A percentile compares a stretch with the other conserved stretches of the same genome.
phyloP scores from a whole-genome alignment of 2,797 vertebrate species.

The Morus bassanus region DNA sequence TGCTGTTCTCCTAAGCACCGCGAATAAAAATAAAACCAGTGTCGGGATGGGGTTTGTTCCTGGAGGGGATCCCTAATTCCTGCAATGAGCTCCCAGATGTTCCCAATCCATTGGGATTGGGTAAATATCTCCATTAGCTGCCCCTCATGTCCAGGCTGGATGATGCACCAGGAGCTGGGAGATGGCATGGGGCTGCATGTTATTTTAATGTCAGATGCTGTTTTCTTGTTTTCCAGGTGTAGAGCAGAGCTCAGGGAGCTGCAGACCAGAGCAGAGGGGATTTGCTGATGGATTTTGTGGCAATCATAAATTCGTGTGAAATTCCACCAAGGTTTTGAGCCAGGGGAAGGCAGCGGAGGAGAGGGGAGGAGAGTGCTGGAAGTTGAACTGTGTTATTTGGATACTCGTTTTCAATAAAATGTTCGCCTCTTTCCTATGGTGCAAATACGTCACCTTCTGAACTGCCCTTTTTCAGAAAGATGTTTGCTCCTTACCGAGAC shows the following conservation, averaged over 20 bases:
- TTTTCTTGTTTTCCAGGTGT: not conserved
- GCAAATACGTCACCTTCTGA: not conserved
- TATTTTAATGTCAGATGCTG: not conserved
- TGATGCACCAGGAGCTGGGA: not conserved
- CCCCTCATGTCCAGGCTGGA: not conserved
- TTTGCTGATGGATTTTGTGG: not conserved
- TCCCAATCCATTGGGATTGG: fast-evolving
- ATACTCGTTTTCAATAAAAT: not conserved
- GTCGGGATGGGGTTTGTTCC: not conserved
- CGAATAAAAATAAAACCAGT: fast-evolving
- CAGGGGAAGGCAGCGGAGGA: not conserved
- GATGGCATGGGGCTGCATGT: fast-evolving
- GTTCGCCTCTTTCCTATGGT: not conserved
- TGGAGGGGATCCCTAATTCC: not conserved
- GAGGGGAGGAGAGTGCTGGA: not conserved
- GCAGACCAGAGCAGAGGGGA: not conserved
- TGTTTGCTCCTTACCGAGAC: not conserved
- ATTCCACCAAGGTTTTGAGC: not conserved
- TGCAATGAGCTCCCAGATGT: not conserved
- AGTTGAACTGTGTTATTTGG: not conserved
- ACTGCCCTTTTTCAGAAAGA: not conserved
- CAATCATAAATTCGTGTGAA: not conserved
- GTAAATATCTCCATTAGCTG: not conserved
- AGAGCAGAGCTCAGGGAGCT: not conserved
- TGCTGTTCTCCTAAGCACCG: not conserved